Conservation (phyloP, 2,888 invertebrate genomes). For the Diplolepis rosae region DNA sequence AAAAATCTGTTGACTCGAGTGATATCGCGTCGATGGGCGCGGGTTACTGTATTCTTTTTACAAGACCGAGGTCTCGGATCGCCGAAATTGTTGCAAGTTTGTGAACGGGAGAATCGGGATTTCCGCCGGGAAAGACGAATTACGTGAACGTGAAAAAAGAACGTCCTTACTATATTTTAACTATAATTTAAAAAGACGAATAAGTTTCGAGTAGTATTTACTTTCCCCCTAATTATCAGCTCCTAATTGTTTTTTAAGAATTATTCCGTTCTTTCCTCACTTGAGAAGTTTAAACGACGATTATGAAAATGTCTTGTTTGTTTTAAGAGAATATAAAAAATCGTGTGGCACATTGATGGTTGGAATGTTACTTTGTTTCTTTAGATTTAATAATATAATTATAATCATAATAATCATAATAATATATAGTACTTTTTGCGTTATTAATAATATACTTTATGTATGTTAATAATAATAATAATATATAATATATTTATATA, state of each 20-base stretch:
- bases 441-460: slow-evolving; percentile 60
- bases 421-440: slow-evolving; percentile 48
- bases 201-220: slow-evolving; percentile 33
- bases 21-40: neutral
- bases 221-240: slow-evolving; percentile 28
- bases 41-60: neutral
- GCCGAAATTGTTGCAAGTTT: slow-evolving; percentile 14
- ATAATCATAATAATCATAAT: slow-evolving; percentile 54
- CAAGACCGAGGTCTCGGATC: slow-evolving; percentile 2
- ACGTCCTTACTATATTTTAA: neutral
- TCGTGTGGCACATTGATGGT: slow-evolving; percentile 80
- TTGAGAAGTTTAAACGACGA: slow-evolving; percentile 36
- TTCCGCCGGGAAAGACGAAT: neutral
- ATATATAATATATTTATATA: slow-evolving; percentile 58
- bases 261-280: slow-evolving; percentile 19
- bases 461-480: slow-evolving; percentile 42
- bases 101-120: neutral
- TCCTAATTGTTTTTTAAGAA: slow-evolving; percentile 27
- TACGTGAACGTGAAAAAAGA: neutral
- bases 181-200: slow-evolving; percentile 29
- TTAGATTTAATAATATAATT: slow-evolving; percentile 67
- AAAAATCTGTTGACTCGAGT: neutral
- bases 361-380: slow-evolving; percentile 77
- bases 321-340: slow-evolving; percentile 74
- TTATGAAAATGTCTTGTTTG: slow-evolving; percentile 44